phyloP scores from a whole-genome alignment of 2,113 vertebrate genomes.

The Ondatra zibethicus region DNA sequence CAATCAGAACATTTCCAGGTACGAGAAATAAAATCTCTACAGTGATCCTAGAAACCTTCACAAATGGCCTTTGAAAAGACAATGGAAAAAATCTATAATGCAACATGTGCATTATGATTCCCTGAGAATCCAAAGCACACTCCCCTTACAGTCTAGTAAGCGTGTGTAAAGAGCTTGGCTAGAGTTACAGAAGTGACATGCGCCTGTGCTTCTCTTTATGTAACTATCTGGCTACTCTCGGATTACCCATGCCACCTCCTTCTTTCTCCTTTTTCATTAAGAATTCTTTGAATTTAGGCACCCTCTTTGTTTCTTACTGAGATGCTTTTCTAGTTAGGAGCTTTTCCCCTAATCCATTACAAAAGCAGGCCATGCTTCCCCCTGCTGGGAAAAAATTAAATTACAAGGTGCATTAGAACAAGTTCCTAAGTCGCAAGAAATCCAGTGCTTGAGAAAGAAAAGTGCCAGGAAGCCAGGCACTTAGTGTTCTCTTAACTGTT shows the following conservation, averaged over 20 bases:
- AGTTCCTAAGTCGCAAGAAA: constrained; percentile 11
- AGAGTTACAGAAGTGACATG: not conserved
- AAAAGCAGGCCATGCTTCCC: constrained; percentile 84
- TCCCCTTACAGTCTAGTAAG: constrained; percentile 71
- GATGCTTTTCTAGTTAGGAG: constrained; percentile 44
- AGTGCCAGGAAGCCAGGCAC: constrained; percentile 1
- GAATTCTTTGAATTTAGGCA: constrained; percentile 61
- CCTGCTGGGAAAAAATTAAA: constrained; percentile 86
- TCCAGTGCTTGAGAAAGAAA: constrained; percentile 16
- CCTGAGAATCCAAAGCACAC: constrained; percentile 61
- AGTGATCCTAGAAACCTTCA: constrained; percentile 77
- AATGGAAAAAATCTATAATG: constrained; percentile 74
- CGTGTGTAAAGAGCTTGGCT: not conserved
- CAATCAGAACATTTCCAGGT: constrained; percentile 61
- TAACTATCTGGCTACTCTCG: not conserved
- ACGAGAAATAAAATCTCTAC: constrained; percentile 52
- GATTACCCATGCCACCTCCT: not conserved
- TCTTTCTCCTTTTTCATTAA: constrained; percentile 16
- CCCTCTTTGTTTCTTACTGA: constrained; percentile 72
- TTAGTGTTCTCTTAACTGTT: not conserved
- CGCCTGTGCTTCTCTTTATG: not conserved
- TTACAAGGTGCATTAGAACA: constrained; percentile 76
- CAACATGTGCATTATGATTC: constrained; percentile 76
- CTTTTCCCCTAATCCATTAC: constrained; percentile 6
- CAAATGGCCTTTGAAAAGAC: constrained; percentile 81